phyloP scores from a whole-genome alignment of 2,888 invertebrate species.

The Ommatoiulus sabulosus region DNA sequence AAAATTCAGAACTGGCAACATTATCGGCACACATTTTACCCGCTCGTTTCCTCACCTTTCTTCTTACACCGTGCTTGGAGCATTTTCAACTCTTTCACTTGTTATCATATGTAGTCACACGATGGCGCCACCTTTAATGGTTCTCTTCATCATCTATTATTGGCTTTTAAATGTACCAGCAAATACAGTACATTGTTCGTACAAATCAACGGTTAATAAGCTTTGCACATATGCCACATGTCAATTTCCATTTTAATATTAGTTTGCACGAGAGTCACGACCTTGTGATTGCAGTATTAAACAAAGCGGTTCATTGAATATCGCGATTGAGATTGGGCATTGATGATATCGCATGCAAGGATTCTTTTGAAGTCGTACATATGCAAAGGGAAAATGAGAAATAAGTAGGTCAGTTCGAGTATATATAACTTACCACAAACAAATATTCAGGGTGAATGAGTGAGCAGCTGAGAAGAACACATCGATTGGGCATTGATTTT shows the following conservation, averaged over 20 bases:
- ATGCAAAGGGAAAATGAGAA: neutral
- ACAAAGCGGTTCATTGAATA: neutral
- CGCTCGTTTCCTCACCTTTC: no score
- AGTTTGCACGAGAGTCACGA: neutral
- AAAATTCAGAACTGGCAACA: no score
- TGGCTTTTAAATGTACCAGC: neutral
- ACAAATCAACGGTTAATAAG: neutral
- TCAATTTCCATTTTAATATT: neutral
- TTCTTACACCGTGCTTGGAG: no score
- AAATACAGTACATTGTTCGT: neutral
- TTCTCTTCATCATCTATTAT: neutral
- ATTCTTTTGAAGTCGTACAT: neutral
- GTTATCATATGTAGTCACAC: neutral
- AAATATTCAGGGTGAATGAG: neutral
- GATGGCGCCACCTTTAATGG: neutral
- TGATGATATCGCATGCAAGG: neutral
- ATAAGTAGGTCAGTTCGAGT: neutral
- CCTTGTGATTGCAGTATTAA: neutral
- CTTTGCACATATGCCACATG: neutral
- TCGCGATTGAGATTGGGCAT: neutral
- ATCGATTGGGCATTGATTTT: neutral
- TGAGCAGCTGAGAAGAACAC: neutral
- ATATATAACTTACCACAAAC: slow-evolving; percentile 3
- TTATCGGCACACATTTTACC: no score
- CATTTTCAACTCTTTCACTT: no score